Percentiles rank a stretch among this genome's conserved stretches.
These are phyloP conservation scores for Furnarius figulus DNA, from an alignment of 2,113 vertebrate genomes.

Conservation along the genomic window DNA sequence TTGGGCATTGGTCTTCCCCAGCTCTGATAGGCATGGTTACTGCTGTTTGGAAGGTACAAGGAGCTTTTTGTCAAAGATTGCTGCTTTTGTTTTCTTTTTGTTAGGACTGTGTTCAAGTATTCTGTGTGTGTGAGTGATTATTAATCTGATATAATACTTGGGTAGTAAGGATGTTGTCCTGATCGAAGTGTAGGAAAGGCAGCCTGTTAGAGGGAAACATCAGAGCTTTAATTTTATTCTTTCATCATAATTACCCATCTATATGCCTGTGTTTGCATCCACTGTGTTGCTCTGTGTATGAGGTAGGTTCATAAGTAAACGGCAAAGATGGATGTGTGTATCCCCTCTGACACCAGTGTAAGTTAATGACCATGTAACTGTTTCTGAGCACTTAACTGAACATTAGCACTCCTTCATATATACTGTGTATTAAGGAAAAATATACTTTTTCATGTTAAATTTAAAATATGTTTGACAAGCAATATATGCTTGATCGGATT, in stretches of 20 bases:
- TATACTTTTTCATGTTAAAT: neutral
- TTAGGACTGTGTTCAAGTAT: neutral
- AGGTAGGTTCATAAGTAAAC: neutral
- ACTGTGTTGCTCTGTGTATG: neutral
- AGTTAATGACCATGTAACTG: neutral
- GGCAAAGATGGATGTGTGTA: rapidly evolving
- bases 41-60: neutral
- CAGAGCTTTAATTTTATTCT: neutral
- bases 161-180: neutral
- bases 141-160: neutral
- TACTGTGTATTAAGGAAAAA: neutral
- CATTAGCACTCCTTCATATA: neutral
- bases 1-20: neutral
- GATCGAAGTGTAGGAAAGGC: neutral
- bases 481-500: neutral
- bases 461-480: neutral
- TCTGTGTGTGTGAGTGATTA: rapidly evolving
- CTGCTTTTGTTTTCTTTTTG: neutral
- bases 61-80: neutral
- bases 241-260: neutral
- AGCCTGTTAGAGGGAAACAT: neutral
- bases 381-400: neutral
- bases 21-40: neutral
- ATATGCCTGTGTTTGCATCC: neutral
- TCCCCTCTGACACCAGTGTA: neutral